Evolutionary conservation across 2,113 vertebrate species (phyloP).

Genomic region (Arenaria interpres): DNA sequence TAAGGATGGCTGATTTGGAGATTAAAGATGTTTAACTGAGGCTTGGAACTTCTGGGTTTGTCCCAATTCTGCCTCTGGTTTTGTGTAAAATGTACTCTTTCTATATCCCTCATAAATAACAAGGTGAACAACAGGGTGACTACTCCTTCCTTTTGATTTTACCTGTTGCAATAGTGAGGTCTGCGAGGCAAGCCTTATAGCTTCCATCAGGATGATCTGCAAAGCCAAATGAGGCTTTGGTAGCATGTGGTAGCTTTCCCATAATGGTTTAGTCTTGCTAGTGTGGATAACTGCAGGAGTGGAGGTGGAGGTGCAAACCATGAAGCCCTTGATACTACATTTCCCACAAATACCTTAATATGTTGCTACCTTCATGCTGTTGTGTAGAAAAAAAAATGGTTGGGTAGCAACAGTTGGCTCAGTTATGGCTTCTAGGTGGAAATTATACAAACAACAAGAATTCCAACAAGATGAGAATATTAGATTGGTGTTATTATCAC

Average conservation of each 20-base stretch:
- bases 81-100: background rate
- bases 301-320: background rate
- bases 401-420: background rate
- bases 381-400: background rate
- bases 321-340: background rate
- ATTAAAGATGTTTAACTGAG: background rate
- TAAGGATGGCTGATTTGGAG: slow-evolving; percentile 1
- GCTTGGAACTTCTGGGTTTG: background rate
- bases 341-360: background rate
- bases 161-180: background rate
- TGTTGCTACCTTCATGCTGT: background rate
- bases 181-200: background rate
- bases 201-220: background rate
- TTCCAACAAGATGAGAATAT: background rate
- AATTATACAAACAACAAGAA: background rate
- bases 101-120: background rate
- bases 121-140: background rate
- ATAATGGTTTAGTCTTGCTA: background rate
- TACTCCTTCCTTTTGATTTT: background rate
- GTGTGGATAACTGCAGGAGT: background rate
- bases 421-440: background rate
- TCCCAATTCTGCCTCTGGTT: background rate
- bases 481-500: background rate
- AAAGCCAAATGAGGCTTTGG: background rate
- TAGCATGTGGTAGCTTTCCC: background rate